A percentile compares a stretch with the other conserved stretches of the same genome.
Evolutionary conservation across 2,797 vertebrate species (phyloP).

Genomic region (Acipenser ruthenus): DNA sequence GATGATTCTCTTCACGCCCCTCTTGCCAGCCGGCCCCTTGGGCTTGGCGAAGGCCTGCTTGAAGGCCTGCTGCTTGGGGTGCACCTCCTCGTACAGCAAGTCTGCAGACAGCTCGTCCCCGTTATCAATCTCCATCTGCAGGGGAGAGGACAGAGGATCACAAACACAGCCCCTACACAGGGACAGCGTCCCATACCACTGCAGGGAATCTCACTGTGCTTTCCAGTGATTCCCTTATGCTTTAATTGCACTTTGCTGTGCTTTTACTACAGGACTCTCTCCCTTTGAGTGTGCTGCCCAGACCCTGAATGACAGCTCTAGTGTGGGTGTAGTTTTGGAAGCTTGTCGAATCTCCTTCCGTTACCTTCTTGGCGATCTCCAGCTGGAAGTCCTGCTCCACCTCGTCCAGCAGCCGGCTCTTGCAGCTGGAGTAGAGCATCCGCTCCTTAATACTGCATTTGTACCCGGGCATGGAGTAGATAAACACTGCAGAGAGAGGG

Average conservation of each 20-base stretch:
- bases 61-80: conserved; percentile 90
- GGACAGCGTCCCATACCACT: too few species aligned
- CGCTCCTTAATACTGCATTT: conserved; percentile 96
- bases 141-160: neutral
- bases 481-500: conserved; percentile 72
- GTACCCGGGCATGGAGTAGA: conserved; percentile 98
- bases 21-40: conserved; percentile 84
- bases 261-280: too few species aligned
- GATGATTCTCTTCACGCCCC: conserved; percentile 92
- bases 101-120: conserved; percentile 86
- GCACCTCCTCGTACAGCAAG: conserved; percentile 93
- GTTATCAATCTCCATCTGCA: conserved; percentile 88
- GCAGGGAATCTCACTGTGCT: too few species aligned
- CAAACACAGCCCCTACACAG: too few species aligned
- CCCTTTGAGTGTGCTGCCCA: too few species aligned
- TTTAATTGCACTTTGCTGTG: too few species aligned
- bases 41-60: conserved; percentile 95
- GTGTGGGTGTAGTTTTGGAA: too few species aligned
- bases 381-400: conserved; percentile 87
- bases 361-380: conserved; percentile 92
- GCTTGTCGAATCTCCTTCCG: neutral
- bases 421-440: conserved; percentile 98
- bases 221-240: too few species aligned
- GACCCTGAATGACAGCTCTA: too few species aligned
- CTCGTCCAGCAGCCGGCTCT: conserved; percentile 87